Conservation (phyloP, 2,113 vertebrate species). For the Callithrix jacchus region DNA sequence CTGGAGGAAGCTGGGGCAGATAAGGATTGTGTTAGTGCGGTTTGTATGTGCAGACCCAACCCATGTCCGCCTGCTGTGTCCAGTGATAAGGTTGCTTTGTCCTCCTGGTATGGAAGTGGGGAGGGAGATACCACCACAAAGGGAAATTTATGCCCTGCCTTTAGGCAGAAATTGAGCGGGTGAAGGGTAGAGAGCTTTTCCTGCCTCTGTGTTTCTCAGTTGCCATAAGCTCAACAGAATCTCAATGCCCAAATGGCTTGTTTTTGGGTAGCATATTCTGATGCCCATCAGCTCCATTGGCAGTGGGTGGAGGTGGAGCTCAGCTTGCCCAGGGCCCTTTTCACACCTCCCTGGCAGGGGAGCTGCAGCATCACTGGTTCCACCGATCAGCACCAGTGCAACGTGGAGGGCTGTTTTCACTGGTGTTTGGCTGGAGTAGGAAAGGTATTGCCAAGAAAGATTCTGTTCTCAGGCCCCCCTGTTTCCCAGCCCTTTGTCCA, state of each 20-base stretch:
- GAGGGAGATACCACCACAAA: not conserved
- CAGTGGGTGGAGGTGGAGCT: not conserved
- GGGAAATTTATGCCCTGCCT: not conserved
- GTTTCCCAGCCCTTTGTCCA: not conserved
- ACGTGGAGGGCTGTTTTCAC: too few species aligned
- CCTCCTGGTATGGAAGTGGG: not conserved
- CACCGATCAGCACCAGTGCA: not conserved
- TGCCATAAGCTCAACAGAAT: not conserved
- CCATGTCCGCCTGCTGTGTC: not conserved
- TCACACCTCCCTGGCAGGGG: not conserved
- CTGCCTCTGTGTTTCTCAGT: not conserved
- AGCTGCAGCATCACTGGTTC: not conserved
- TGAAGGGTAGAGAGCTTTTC: not conserved
- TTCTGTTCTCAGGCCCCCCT: not conserved
- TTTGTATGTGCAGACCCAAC: not conserved
- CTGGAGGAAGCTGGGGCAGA: not conserved
- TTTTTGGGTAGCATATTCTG: not conserved
- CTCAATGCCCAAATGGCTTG: not conserved
- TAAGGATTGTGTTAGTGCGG: not conserved
- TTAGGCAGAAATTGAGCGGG: not conserved
- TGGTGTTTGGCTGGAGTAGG: not conserved
- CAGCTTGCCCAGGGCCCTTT: not conserved
- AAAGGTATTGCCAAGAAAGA: not conserved
- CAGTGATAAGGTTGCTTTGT: not conserved
- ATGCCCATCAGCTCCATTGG: not conserved